Evolutionary conservation across 2,888 invertebrate species (phyloP), one percentile per base, ranked within the genome.

Genomic region (Pantelozetes paolii): DNA sequence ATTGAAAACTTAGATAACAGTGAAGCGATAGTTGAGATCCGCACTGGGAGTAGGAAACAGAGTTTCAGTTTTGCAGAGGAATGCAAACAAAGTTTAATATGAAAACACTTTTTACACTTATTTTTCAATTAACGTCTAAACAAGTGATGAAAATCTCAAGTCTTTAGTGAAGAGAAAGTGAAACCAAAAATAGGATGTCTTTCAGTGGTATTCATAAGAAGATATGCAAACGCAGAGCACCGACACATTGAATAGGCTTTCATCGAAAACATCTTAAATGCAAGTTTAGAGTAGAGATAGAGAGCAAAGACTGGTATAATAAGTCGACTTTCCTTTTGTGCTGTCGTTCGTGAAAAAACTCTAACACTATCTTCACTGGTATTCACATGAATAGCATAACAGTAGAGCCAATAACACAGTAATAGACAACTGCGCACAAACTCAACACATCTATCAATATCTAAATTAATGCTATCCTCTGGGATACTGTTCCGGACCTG

Each of bases 401-500:
- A 26, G 54, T 20, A 23, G 54, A 54, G 54, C 26, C 2, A 45
- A 45, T 15, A 45, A 15, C 18, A 54, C 26, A n/a, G 11, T 9
- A 9, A 18, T 13, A 28, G 2, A 54, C 32, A 30, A 62, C 62
- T 62, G 62, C 62, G 62, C 62, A 62, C 62, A 62, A 62, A 15
- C 32, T 20, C 13, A 54, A 26, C 26, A 26, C 32, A 64, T 64
- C 40, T 64, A 64, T 64, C 64, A 64, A 64, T 64, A 36, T 64
- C 23, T n/a, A 40, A 64, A 64, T 62, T 62, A 62, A 62, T 64
- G 40, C 18, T 20, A 64, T 64, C 64, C 64, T 64, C n/a, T 64
- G 64, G 40, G 64, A 64, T 64, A 64, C 64, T 20, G 45, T 64
- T 64, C 64, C 64, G 64, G 64, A 64, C 64, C 64, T 9, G 36